Percentiles rank a stretch among this genome's conserved stretches.
These are phyloP conservation scores for Ernsta delagoae DNA, from an alignment of 2,888 invertebrate genomes.

Conservation along the genomic window DNA sequence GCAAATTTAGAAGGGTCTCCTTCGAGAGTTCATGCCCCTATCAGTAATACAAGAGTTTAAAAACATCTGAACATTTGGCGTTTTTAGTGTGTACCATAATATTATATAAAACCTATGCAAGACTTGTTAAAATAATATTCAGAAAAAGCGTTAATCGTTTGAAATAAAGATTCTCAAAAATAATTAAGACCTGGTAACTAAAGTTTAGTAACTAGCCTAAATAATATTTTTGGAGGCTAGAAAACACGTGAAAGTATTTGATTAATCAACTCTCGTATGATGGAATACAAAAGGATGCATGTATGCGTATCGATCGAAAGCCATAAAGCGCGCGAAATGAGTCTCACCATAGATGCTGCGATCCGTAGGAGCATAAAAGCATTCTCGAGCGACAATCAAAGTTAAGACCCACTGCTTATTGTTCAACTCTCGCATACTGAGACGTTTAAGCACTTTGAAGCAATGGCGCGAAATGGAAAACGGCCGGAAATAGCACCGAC, in stretches of 20 bases:
- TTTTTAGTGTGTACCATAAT: neutral
- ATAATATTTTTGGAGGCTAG: no score
- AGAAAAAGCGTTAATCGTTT: no score
- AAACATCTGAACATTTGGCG: constrained; percentile 32
- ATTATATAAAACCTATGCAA: no score
- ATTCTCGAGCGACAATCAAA: constrained; percentile 27
- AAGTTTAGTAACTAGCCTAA: no score
- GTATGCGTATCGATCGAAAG: neutral
- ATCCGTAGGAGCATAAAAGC: constrained; percentile 18
- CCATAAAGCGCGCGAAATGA: neutral
- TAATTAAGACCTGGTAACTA: no score
- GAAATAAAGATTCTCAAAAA: no score
- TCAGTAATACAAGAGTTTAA: constrained; percentile 21
- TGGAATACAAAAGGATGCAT: neutral
- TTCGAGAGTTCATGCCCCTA: constrained; percentile 24
- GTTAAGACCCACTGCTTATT: constrained; percentile 27
- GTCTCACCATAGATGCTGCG: neutral
- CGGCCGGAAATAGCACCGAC: constrained; percentile 62
- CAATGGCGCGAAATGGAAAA: constrained; percentile 52
- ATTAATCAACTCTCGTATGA: no score
- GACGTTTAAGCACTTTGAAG: constrained; percentile 25
- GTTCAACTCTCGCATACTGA: constrained; percentile 29
- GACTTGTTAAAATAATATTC: no score
- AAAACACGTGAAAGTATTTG: no score
- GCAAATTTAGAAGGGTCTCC: constrained; percentile 21